A percentile compares a stretch with the other conserved stretches of the same genome.
phyloP scores from a whole-genome alignment of 2,113 vertebrate genomes.

The Hippolais icterina region DNA sequence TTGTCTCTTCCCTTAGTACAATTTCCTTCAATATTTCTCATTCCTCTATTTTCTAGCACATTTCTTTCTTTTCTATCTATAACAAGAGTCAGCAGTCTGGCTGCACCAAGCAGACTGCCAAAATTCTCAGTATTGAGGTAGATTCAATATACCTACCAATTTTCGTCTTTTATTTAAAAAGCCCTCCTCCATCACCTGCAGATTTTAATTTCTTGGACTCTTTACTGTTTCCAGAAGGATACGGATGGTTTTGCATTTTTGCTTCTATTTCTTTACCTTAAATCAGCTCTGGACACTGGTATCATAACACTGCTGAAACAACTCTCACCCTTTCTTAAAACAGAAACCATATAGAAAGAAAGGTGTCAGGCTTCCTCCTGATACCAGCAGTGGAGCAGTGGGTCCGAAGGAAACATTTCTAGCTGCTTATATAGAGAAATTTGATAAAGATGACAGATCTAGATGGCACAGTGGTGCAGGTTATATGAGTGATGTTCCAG shows the following conservation, averaged over 20 bases:
- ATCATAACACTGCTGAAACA: background rate
- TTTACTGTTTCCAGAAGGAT: background rate
- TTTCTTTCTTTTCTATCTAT: background rate
- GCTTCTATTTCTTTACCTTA: background rate
- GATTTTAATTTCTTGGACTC: background rate
- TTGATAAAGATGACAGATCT: background rate
- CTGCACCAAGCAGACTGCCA: background rate
- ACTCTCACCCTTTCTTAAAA: background rate
- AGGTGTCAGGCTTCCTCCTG: background rate
- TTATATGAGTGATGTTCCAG: background rate
- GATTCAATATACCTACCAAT: background rate
- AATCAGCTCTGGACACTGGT: background rate
- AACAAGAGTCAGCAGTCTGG: background rate
- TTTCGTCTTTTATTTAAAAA: background rate
- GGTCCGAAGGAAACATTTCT: background rate
- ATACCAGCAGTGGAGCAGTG: background rate
- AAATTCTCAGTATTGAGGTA: background rate
- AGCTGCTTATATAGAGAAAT: background rate
- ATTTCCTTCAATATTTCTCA: background rate
- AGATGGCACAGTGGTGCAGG: background rate
- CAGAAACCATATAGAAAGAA: background rate
- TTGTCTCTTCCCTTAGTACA: background rate
- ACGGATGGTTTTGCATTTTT: background rate
- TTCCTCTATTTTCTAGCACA: background rate
- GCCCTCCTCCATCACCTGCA: background rate